phyloP scores from a whole-genome alignment of 2,888 invertebrate genomes.

The Tanypteryx hageni region DNA sequence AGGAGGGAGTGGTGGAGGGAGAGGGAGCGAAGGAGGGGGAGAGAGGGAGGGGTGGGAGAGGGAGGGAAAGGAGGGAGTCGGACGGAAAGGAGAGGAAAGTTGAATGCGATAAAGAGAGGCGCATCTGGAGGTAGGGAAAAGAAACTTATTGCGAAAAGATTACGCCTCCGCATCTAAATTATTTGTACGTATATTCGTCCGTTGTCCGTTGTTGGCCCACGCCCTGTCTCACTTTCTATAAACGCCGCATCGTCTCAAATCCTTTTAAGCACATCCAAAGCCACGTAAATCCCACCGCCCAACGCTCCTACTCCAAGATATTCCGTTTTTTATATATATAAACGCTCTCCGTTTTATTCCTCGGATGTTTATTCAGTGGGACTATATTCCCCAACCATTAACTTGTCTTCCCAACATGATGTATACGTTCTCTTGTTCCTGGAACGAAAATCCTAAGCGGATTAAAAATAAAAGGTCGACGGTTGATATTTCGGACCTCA shows the following conservation, averaged over 20 bases:
- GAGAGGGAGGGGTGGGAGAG: neutral
- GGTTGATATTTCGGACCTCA: too few species aligned
- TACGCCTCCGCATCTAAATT: too few species aligned
- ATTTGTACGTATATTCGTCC: too few species aligned
- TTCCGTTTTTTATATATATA: neutral
- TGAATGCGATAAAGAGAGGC: neutral
- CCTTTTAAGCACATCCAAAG: neutral
- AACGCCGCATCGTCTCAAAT: neutral
- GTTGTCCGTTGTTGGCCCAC: neutral
- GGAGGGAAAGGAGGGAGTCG: neutral
- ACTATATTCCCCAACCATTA: neutral
- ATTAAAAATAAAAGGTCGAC: neutral
- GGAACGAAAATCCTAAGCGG: neutral
- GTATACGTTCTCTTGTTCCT: neutral
- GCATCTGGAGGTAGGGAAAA: too few species aligned
- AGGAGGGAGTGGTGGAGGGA: neutral
- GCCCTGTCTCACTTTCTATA: neutral
- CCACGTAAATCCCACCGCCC: neutral
- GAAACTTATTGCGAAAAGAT: too few species aligned
- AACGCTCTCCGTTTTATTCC: neutral
- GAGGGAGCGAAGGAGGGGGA: neutral
- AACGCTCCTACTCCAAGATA: neutral
- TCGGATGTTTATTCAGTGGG: neutral
- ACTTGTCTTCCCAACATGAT: neutral
- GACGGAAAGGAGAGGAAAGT: neutral